These are phyloP conservation scores for Sphaerophoria taeniata DNA, from an alignment of 2,888 invertebrate species.

Conservation along the genomic window DNA sequence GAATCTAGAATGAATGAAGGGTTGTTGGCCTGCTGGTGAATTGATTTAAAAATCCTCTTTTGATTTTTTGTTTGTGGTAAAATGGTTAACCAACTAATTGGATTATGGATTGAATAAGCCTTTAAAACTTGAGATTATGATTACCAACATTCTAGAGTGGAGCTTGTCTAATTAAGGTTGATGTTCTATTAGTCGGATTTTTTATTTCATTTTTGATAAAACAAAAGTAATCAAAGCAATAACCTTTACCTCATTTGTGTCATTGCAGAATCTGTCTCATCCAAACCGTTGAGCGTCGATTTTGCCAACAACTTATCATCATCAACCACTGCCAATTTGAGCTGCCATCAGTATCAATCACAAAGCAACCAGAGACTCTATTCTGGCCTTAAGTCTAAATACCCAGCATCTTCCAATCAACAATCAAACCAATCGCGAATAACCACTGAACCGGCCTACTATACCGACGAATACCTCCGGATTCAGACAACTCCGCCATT, in stretches of 20 bases:
- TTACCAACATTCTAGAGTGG: too few relatives aligned
- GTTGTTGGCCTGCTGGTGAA: not conserved
- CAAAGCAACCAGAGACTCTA: constrained; percentile 81
- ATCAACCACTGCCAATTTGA: constrained; percentile 84
- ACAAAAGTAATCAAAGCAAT: not conserved
- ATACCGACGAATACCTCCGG: constrained; percentile 80
- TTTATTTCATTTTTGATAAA: not conserved
- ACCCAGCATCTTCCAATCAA: constrained; percentile 53
- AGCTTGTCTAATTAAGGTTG: too few relatives aligned
- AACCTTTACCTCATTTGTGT: constrained; percentile 33
- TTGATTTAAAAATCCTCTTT: not conserved
- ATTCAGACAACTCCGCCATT: constrained; percentile 79
- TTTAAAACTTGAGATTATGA: not conserved
- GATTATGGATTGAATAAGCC: constrained; percentile 36
- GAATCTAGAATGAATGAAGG: constrained; percentile 1
- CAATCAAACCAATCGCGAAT: constrained; percentile 48
- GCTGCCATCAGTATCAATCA: constrained; percentile 83
- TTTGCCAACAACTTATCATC: constrained; percentile 80
- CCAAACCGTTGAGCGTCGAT: constrained; percentile 75
- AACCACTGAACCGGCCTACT: constrained; percentile 80
- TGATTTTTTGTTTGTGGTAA: not conserved
- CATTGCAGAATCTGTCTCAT: constrained; percentile 79
- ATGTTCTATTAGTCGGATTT: not conserved
- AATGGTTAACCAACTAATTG: constrained; percentile 61
- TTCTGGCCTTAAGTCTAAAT: constrained; percentile 61